phyloP scores from a whole-genome alignment of 2,888 invertebrate genomes.

The Agonopterix arenella region DNA sequence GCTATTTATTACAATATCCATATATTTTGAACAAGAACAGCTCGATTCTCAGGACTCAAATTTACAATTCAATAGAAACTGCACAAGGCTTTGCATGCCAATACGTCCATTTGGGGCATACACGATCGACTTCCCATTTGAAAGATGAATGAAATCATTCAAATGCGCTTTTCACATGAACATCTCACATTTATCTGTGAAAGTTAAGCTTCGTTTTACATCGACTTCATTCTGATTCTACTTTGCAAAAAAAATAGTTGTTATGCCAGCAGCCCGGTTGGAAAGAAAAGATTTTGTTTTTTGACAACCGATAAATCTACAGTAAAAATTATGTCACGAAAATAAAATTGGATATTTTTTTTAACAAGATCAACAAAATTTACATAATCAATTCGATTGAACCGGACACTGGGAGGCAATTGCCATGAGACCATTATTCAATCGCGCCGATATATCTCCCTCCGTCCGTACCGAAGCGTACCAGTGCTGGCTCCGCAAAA shows the following conservation, averaged over 20 bases:
- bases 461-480: conserved; percentile 63
- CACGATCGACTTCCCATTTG: conserved; percentile 65
- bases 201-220: neutral
- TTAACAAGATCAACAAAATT: conserved; percentile 22
- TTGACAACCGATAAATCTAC: too few species aligned
- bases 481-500: conserved; percentile 73
- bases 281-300: too few species aligned
- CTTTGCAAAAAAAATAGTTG: too few species aligned
- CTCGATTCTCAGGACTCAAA: conserved; percentile 61
- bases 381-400: conserved; percentile 48
- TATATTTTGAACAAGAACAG: conserved; percentile 29
- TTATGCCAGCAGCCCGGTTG: too few species aligned
- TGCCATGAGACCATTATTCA: conserved; percentile 70
- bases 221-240: too few species aligned
- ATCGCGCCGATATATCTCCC: conserved; percentile 70
- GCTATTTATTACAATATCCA: conserved; percentile 1
- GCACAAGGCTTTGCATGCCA: conserved; percentile 73
- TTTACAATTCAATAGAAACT: conserved; percentile 73
- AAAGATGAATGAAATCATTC: conserved; percentile 70
- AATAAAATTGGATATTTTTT: conserved; percentile 9
- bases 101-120: conserved; percentile 70
- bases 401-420: conserved; percentile 50
- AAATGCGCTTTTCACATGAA: conserved; percentile 46
- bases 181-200: conserved; percentile 21
- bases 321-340: conserved; percentile 1